A percentile compares a stretch with the other conserved stretches of the same genome.
Evolutionary conservation across 2,888 invertebrate species (phyloP).

Genomic region (Dinocampus coccinellae): DNA sequence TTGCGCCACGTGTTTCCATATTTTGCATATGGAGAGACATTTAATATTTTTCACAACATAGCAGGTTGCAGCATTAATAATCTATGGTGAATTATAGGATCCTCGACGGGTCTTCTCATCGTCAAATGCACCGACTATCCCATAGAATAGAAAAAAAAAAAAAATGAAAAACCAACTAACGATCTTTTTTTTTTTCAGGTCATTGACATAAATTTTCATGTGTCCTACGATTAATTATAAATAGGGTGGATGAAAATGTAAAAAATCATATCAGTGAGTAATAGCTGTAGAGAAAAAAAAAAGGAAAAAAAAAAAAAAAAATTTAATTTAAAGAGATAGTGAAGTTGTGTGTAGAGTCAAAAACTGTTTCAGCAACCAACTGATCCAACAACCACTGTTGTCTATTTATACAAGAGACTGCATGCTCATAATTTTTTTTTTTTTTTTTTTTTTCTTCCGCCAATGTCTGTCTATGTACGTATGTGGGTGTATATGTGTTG

Average conservation of each 20-base stretch:
- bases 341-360: not conserved
- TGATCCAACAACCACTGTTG: slow-evolving; percentile 47
- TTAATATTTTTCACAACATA: slow-evolving; percentile 13
- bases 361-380: slow-evolving; percentile 6
- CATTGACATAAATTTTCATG: slow-evolving; percentile 17
- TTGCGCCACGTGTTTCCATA: slow-evolving; percentile 30
- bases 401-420: slow-evolving; percentile 52
- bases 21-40: slow-evolving; percentile 25
- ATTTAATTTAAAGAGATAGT: not conserved
- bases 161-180: not conserved
- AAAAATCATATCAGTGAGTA: not conserved
- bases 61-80: slow-evolving; percentile 29
- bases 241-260: no score
- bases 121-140: slow-evolving; percentile 18
- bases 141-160: slow-evolving; percentile 12
- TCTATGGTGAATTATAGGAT: not conserved
- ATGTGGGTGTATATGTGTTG: slow-evolving; percentile 27
- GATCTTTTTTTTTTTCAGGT: slow-evolving; percentile 23
- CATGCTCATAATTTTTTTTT: not conserved
- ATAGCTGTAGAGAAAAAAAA: slow-evolving; percentile 9
- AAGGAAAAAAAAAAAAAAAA: not conserved
- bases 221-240: not conserved
- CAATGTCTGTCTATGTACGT: not conserved
- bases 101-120: slow-evolving; percentile 18
- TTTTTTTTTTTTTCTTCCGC: no score